Conservation (phyloP, 2,797 vertebrate species). For the Poecile montanus region DNA sequence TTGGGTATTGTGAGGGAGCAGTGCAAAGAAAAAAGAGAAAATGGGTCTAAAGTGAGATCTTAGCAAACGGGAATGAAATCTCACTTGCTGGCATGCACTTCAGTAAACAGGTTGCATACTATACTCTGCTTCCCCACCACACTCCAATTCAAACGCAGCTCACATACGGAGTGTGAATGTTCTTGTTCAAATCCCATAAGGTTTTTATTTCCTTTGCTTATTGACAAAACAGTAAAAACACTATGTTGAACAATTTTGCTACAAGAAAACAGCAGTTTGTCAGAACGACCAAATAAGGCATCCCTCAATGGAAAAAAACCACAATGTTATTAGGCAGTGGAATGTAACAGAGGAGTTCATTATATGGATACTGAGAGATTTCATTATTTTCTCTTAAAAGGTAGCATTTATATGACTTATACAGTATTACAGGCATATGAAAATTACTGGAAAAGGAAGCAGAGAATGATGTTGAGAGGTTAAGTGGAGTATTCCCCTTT, state of each 20-base stretch:
- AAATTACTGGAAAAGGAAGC: slow-evolving; percentile 48
- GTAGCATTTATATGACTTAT: slow-evolving; percentile 20
- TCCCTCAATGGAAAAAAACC: slow-evolving; percentile 31
- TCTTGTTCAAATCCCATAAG: slow-evolving; percentile 65
- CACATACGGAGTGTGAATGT: slow-evolving; percentile 71
- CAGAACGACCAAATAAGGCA: slow-evolving; percentile 38
- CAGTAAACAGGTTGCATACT: slow-evolving; percentile 37
- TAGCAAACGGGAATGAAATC: slow-evolving; percentile 14
- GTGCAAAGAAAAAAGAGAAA: neutral
- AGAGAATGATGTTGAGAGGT: slow-evolving; percentile 45
- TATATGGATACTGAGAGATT: neutral
- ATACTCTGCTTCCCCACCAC: slow-evolving; percentile 33
- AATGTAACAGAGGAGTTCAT: slow-evolving; percentile 29
- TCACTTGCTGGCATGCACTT: slow-evolving; percentile 25
- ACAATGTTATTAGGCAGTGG: neutral
- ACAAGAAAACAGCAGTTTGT: slow-evolving; percentile 69
- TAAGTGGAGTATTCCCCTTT: slow-evolving; percentile 44
- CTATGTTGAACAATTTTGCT: slow-evolving; percentile 60
- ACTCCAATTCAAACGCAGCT: slow-evolving; percentile 65
- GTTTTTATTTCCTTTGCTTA: slow-evolving; percentile 67
- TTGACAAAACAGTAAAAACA: slow-evolving; percentile 67
- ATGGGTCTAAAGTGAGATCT: slow-evolving; percentile 2
- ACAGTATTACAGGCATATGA: neutral
- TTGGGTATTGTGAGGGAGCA: neutral
- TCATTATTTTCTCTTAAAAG: slow-evolving; percentile 44